phyloP scores from a whole-genome alignment of 2,888 invertebrate genomes.

The Rotaria socialis region DNA sequence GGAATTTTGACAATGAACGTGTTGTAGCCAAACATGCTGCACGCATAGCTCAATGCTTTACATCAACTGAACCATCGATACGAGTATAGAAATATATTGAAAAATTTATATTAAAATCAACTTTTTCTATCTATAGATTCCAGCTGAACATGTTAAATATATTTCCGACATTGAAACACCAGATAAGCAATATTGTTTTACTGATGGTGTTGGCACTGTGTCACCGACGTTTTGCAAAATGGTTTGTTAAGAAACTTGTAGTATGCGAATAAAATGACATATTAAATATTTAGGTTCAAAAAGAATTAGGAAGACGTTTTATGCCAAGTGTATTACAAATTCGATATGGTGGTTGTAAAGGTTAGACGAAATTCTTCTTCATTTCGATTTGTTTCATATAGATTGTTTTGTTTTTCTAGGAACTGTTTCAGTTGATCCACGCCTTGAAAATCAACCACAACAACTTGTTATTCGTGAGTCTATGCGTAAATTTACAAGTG shows the following conservation, averaged over 20 bases:
- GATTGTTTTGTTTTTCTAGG: neutral
- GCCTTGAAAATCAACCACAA: neutral
- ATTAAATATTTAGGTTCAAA: neutral
- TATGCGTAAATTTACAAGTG: conserved; percentile 24
- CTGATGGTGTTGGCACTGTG: conserved; percentile 2
- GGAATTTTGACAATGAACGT: conserved; percentile 12
- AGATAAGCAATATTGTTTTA: conserved; percentile 1
- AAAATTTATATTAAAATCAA: too few species aligned
- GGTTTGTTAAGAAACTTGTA: neutral
- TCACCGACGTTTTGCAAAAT: neutral
- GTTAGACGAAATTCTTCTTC: neutral
- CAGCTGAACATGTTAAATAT: neutral
- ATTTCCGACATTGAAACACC: neutral
- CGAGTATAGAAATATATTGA: neutral
- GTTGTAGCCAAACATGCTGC: conserved; percentile 29
- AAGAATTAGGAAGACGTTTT: neutral
- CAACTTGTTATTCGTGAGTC: neutral
- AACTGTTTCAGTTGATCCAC: conserved; percentile 7
- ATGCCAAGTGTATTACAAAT: conserved; percentile 30
- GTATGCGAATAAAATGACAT: neutral
- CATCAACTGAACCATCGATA: neutral
- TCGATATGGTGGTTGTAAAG: conserved; percentile 34
- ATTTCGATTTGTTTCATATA: too few species aligned
- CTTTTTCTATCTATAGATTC: neutral
- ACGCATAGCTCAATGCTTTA: conserved; percentile 29